phyloP scores from a whole-genome alignment of 2,113 vertebrate genomes.

The Leptobrachium leishanense region DNA sequence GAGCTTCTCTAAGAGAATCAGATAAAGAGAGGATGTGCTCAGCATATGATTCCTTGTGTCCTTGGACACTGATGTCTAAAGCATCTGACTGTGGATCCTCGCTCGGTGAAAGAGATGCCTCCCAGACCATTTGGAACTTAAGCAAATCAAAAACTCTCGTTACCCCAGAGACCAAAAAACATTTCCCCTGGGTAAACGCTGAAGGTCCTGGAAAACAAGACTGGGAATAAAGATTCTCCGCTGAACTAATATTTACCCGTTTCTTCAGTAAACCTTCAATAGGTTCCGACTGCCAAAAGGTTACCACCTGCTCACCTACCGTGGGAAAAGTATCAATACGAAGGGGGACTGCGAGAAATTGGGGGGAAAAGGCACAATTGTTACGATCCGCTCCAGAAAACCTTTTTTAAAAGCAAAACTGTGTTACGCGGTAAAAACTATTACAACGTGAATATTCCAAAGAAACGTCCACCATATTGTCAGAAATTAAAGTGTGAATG shows the following conservation, averaged over 20 bases:
- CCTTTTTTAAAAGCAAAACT: no score
- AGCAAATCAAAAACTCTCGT: constrained; percentile 30
- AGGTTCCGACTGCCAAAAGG: constrained; percentile 55
- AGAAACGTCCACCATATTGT: no score
- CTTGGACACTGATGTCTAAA: constrained; percentile 9
- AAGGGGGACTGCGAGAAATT: constrained; percentile 26
- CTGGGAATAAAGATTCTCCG: constrained; percentile 11
- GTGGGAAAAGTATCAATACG: not conserved
- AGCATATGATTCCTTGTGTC: constrained; percentile 22
- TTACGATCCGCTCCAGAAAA: no score
- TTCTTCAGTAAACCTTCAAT: constrained; percentile 53
- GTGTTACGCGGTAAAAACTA: no score
- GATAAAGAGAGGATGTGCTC: constrained; percentile 22
- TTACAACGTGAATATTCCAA: no score
- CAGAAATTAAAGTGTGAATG: no score
- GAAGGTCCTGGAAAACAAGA: constrained; percentile 22
- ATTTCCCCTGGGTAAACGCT: constrained; percentile 38
- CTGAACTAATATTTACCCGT: constrained; percentile 59
- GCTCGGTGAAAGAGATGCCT: constrained; percentile 5
- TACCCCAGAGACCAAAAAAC: constrained; percentile 45
- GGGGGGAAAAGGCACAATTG: no score
- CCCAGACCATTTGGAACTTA: not conserved
- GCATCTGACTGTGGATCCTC: constrained; percentile 30
- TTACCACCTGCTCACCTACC: constrained; percentile 55
- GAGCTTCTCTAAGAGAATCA: constrained; percentile 4